Evolutionary conservation across 1,140 invertebrate species (phyloP), one percentile per base, ranked within the genome.

Genomic region (Teleogryllus occipitalis): DNA sequence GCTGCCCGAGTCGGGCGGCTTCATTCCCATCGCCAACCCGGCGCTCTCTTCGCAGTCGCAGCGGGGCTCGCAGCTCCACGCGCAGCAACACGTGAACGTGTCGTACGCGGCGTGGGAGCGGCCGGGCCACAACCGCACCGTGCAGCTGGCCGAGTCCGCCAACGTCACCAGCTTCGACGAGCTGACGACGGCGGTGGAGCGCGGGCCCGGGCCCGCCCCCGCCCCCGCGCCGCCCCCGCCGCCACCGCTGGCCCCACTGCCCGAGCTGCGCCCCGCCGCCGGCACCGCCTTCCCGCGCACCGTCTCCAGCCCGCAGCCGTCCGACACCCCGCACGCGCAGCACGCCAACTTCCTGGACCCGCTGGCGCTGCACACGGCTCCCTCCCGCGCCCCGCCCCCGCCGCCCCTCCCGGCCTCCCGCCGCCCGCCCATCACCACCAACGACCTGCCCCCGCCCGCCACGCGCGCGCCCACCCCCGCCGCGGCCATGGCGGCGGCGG

Each of bases 1-100:
- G 78, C 84, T 91, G 47, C 92, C 93, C 10, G 89, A 89, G 47
- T 88, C 89, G 80, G 90, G 92, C 15, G 93, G 93, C 18, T 95
- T 95, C 82, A 88, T 87, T 79, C 93, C 93, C 0, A 93, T 93
- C 72, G 81, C 84, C 73, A 87, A 91, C 86, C 91, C 91, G n/a
- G 82, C 65, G 84, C 75, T 76, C 54, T 65, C 54, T 65, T 10
- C 54, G 10, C 54, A 65, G 54, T 18, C 84, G 5, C 79, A 73
- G 15, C 81, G 80, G 14, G 22, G 65, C 8, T 12, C 48, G 18
- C 78, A 78, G 21, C 21, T 74, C 49, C 21, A 48, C 46, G 22
- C 12, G 8, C 46, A 72, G 48, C 79, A 73, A 8, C 79, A 75
- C 21, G 10, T 75, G 6, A 39, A 76, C 4, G 46, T 21, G 39